Base-by-base conservation (phyloP, 2,888 invertebrate genomes). In the Agrochola lota region DNA sequence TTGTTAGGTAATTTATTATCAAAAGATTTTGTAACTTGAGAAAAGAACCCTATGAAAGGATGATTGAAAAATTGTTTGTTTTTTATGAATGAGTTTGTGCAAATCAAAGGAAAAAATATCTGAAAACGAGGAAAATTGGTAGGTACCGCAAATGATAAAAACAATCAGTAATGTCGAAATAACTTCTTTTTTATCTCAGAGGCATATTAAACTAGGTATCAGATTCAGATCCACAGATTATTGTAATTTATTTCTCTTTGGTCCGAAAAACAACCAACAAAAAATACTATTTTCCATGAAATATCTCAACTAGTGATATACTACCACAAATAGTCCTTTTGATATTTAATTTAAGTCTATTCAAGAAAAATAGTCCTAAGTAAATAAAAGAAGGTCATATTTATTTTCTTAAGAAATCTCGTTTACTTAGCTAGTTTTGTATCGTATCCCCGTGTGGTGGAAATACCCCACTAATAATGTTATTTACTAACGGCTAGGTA, bases 361-460 rank as follows among this genome's bases (percentile, higher is more conserved):
- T 35, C n/a, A 17, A 17, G n/a, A 17, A 4, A 60, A 26, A 23
- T 26, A 17, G 26, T 40, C 7, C 35, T 1, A 23, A 46, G 2
- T 26, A 15, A 60, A 30, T 20, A 15, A 40, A 30, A 30, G 26
- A 17, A 15, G 35, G 17, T 43, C 8, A 52, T 20, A 62, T 23
- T 52, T 68, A 35, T 62, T 77, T 78, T 52, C 68, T 9, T 46
- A 17, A 12, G 46, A 78, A 52, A 49, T 5, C 60, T 17, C n/a
- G n/a, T n/a, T n/a, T 9, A 43, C n/a, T 60, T 20, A 8, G 0
- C 7, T 60, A 15, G n/a, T 52, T 77, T 78, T 15, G 4, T 11
- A 23, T 26, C 9, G 26, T 15, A 57, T 60, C n/a, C 40, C 40
- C 30, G 30, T n/a, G n/a, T 15, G 52, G n/a, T 23, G 15, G 17